Evolutionary conservation across 1,140 invertebrate species (phyloP), one percentile per base, ranked within the genome.

Genomic region (Camponotus vicinus): DNA sequence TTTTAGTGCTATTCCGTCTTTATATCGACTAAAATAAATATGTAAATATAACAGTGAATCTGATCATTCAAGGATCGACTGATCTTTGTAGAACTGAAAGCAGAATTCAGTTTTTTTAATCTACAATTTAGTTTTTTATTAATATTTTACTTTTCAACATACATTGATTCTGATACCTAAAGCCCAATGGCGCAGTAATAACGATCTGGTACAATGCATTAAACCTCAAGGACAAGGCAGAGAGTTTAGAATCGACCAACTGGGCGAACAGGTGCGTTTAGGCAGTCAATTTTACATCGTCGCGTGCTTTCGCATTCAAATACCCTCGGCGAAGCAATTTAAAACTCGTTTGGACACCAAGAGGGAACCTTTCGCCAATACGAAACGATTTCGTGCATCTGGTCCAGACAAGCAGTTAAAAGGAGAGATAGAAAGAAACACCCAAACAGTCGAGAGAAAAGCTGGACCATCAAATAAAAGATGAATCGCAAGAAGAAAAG

Each of bases 271-370:
- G 90, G 80, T 90, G 90, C 86, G 89, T 89, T 90, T 91, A 89
- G 91, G 71, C 80, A 70, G 79, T 7, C 83, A 86, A 49, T 86
- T 86, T 88, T 73, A 89, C 66, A 82, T 87, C 83, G 61, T 90
- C 79, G 91, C 88, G 87, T 91, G 90, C 92, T 92, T 90, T 92
- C 76, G 86, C 84, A 90, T 88, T 89, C 86, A 89, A 91, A 90
- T 88, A 79, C 69, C 83, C 71, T 86, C 61, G 89, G 85, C 84
- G 71, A 84, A 85, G 92, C 91, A 93, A 93, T 93, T 93, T 93
- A 92, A 93, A 93, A 93, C 92, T 93, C 92, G 93, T 93, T 93
- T 93, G 87, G 86, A 67, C 80, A 82, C 52, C 73, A 78, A 71
- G 70, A 11, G 49, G 86, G 9, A 45, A 76, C 34, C 78, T 82